These are phyloP conservation scores for Sminthopsis crassicaudata DNA, from an alignment of 2,113 vertebrate genomes.

Conservation along the genomic window DNA sequence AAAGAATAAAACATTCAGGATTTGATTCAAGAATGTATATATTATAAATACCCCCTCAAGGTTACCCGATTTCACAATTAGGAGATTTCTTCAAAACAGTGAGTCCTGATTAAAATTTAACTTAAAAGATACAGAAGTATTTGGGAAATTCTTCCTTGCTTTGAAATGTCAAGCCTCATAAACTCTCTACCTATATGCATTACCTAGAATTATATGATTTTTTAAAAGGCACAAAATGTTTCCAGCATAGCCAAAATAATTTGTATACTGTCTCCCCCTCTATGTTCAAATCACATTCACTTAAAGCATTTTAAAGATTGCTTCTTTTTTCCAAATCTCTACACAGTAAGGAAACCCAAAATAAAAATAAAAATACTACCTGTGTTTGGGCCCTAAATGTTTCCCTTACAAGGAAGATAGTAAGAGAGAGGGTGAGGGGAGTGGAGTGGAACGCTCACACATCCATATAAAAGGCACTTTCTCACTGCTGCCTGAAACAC, in stretches of 20 bases:
- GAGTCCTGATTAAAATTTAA: not conserved
- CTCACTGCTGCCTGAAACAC: not conserved
- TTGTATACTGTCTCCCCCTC: not conserved
- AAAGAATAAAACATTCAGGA: not conserved
- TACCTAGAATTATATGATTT: not conserved
- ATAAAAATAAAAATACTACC: conserved; percentile 23
- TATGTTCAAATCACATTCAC: not conserved
- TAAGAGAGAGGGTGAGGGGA: conserved; percentile 1
- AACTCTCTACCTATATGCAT: not conserved
- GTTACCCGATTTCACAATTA: not conserved
- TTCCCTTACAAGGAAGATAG: conserved; percentile 13
- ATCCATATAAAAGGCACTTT: conserved; percentile 34
- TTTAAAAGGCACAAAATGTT: not conserved
- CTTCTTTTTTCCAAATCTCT: not conserved
- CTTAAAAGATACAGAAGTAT: not conserved
- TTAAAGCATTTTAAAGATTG: not conserved
- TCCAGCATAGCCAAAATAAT: not conserved
- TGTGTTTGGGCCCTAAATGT: conserved; percentile 20
- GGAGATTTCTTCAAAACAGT: not conserved
- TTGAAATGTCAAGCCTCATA: not conserved
- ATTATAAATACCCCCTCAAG: not conserved
- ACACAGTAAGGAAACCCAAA: not conserved
- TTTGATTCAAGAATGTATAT: not conserved
- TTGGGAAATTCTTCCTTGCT: not conserved
- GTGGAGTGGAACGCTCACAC: conserved; percentile 12